These are phyloP conservation scores for Sebastolobus alascanus DNA, from an alignment of 2,797 vertebrate species.

Conservation along the genomic window DNA sequence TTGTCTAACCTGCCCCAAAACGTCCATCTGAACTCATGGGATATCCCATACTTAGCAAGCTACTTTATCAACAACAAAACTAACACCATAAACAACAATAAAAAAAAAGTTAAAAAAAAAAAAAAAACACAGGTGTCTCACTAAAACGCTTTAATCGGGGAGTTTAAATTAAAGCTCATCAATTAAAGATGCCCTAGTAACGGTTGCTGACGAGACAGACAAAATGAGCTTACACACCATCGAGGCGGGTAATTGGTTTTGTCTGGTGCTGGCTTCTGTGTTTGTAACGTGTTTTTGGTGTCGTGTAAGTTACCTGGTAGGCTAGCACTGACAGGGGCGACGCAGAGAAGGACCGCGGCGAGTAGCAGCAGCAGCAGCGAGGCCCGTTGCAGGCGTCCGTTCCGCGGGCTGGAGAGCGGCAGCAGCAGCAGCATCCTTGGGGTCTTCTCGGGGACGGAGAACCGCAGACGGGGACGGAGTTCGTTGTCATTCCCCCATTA, in stretches of 20 bases:
- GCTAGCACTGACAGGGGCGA: slow-evolving; percentile 58
- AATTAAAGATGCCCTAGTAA: not conserved
- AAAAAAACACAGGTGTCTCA: not conserved
- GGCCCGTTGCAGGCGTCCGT: slow-evolving; percentile 70
- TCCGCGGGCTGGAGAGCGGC: slow-evolving; percentile 60
- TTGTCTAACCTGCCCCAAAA: slow-evolving; percentile 35
- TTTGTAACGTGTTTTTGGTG: not conserved
- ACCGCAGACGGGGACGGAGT: slow-evolving; percentile 44
- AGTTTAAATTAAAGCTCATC: not conserved
- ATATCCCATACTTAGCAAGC: not conserved
- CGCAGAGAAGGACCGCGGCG: slow-evolving; percentile 65
- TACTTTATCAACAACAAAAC: not conserved
- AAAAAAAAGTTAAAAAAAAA: not conserved
- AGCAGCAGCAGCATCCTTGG: slow-evolving; percentile 80
- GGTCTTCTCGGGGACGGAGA: slow-evolving; percentile 64
- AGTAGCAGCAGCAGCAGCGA: slow-evolving; percentile 54
- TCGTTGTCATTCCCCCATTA: slow-evolving; percentile 80
- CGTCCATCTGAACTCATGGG: not conserved
- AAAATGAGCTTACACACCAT: no score
- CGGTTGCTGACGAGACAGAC: not conserved
- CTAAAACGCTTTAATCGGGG: not conserved
- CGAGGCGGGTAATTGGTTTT: not conserved
- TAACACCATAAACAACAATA: not conserved
- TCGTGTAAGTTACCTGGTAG: slow-evolving; percentile 74
- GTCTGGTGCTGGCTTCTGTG: not conserved